Percentiles rank a stretch among this genome's conserved stretches.
phyloP scores from a whole-genome alignment of 2,113 vertebrate genomes.

The Channa argus region DNA sequence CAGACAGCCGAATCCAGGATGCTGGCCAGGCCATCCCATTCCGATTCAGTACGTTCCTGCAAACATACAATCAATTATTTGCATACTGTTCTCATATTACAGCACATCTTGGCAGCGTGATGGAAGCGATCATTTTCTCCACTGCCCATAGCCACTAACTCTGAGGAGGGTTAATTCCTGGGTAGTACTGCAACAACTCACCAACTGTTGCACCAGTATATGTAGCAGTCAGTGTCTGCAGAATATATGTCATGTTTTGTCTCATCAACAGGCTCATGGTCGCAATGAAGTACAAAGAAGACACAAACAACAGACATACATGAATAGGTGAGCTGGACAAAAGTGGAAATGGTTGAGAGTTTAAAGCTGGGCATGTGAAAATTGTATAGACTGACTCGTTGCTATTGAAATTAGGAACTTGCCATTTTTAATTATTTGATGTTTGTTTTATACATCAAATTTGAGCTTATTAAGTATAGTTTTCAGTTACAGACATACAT shows the following conservation, averaged over 20 bases:
- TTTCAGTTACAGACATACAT: no score
- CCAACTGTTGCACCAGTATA: neutral
- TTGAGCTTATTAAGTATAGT: no score
- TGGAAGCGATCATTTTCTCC: neutral
- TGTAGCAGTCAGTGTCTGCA: neutral
- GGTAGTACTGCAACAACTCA: neutral
- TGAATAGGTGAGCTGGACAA: conserved; percentile 42
- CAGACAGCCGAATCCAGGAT: conserved; percentile 11
- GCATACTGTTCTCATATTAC: neutral
- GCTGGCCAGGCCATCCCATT: conserved; percentile 22
- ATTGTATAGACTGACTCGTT: neutral
- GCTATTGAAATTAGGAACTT: neutral
- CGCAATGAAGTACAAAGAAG: conserved; percentile 1
- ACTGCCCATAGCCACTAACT: neutral
- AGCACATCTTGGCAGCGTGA: neutral
- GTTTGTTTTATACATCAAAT: no score
- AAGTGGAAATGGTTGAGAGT: neutral
- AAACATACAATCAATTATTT: neutral
- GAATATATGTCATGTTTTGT: conserved; percentile 20
- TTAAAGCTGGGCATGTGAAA: neutral
- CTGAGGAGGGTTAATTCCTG: conserved; percentile 8
- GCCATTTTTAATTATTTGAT: neutral
- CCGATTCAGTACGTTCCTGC: conserved; percentile 32
- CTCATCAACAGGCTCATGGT: conserved; percentile 37
- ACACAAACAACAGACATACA: conserved; percentile 25